Evolutionary conservation across 2,797 vertebrate genomes (phyloP).

Genomic region (Spheniscus humboldti): DNA sequence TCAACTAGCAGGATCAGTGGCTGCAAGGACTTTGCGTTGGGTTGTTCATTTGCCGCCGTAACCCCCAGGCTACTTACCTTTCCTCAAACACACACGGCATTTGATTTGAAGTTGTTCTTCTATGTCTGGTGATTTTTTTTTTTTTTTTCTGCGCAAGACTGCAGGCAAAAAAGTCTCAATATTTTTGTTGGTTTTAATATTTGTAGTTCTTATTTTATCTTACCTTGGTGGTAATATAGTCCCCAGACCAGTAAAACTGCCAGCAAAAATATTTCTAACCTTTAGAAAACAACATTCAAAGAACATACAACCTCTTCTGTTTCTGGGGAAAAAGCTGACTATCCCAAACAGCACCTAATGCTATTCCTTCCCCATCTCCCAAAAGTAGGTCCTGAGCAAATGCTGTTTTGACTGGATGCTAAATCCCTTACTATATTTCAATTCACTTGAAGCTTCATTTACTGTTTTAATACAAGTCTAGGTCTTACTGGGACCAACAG

Average conservation of each 20-base stretch:
- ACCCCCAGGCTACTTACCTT: neutral
- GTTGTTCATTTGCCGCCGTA: neutral
- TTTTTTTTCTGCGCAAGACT: neutral
- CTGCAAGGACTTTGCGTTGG: neutral
- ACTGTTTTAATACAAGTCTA: neutral
- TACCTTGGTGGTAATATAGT: neutral
- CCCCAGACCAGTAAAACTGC: neutral
- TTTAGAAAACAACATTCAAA: neutral
- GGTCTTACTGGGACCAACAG: neutral
- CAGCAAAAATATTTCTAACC: neutral
- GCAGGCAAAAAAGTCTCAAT: neutral
- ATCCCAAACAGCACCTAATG: neutral
- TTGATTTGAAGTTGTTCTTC: neutral
- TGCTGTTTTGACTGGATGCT: neutral
- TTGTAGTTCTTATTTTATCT: neutral
- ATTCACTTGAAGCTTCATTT: neutral
- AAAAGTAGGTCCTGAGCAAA: neutral
- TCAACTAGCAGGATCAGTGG: neutral
- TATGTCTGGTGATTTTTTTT: neutral
- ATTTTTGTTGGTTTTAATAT: neutral
- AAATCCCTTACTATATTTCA: neutral
- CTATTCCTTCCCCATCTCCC: neutral
- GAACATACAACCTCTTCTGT: neutral
- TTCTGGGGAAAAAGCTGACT: neutral
- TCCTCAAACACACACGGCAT: fast-evolving